Evolutionary conservation across 2,888 invertebrate species (phyloP), one percentile per base, ranked within the genome.

Genomic region (Melieria crassipennis): DNA sequence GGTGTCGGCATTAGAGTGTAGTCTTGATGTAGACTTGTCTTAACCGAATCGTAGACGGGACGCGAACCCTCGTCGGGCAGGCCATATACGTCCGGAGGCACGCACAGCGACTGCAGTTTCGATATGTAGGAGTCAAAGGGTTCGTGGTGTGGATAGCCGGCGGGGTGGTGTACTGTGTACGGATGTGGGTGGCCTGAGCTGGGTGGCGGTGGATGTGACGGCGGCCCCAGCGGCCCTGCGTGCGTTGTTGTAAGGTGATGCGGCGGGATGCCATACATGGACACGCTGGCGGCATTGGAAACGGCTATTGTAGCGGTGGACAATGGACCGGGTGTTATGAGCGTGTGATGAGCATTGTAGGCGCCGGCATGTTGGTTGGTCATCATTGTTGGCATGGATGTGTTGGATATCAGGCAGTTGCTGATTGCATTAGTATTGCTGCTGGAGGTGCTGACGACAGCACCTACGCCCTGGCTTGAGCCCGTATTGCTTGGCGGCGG

Each of bases 41-140:
- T 95, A 72, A 97, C 95, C 55, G 95, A 93, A 84, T 95, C 95
- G 87, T 96, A 96, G 75, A 96, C 91, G 46, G 95, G 94, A 74
- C 94, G 91, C 86, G 94, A 93, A 79, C 94, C 93, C 81, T 94
- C 94, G 62, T 86, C 83, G 83, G 93, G 93, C 87, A 94, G 92
- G 67, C 93, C 93, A 81, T 94, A 94, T 66, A 93, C 93, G 81
- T 94, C 94, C 48, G 86, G 84, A 42, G 94, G 93, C 5, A 93
- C 92, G 89, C 96, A 97, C 70, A 97, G 90, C 55, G 95, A 95
- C 85, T 97, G 97, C 78, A 97, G 89, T 86, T 96, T 96, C 78
- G 93, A 94, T 82, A 97, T 91, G 88, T 96, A 97, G 78, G 94
- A 94, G 88, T 97, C 96, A 87, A 97, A 95, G 88, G 96, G 96